Base-by-base conservation (phyloP, 2,888 invertebrate genomes). In the Mesochorus sp. region DNA sequence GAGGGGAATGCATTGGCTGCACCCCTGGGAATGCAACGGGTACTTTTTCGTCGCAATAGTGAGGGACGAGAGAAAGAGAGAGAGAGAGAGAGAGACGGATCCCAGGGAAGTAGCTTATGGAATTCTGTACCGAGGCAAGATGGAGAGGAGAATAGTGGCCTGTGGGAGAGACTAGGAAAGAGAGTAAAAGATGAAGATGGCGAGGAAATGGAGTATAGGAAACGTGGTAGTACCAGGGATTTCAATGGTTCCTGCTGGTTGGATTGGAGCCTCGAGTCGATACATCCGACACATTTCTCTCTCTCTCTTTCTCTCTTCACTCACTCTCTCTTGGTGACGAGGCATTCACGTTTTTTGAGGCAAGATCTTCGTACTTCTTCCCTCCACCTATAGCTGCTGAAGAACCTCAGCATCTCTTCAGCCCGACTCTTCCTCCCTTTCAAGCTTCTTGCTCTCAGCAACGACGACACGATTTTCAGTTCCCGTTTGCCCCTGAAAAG, bases 241-340 rank as follows among this genome's bases (percentile, higher is more conserved):
- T 44, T 64, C 59, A 57, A 68, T 64, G 47, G 59, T 73, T 77
- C 67, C 66, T 80, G 66, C 61, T 70, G 68, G 49, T 73, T 72
- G 73, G 73, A 73, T 73, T 71, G 71, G 44, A 67, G 79, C 47
- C 74, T 79, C 80, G 71, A 76, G 79, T 81, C 78, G 77, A 80
- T 83, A 75, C 42, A 51, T 72, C 68, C 73, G 76, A 82, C 81
- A 77, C n/a, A n/a, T n/a, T n/a, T n/a, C n/a, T n/a, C n/a, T n/a
- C n/a, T n/a, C n/a, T n/a, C n/a, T n/a, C n/a, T n/a, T n/a, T n/a
- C n/a, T n/a, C n/a, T n/a, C n/a, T n/a, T n/a, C n/a, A n/a, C n/a
- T n/a, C n/a, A n/a, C n/a, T n/a, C n/a, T 81, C 80, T 80, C 66
- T 62, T 31, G 71, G 71, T 82, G 83, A 82, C 84, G 83, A 83